Base-by-base conservation (phyloP, 1,140 invertebrate species). In the Aporrectodea caliginosa region DNA sequence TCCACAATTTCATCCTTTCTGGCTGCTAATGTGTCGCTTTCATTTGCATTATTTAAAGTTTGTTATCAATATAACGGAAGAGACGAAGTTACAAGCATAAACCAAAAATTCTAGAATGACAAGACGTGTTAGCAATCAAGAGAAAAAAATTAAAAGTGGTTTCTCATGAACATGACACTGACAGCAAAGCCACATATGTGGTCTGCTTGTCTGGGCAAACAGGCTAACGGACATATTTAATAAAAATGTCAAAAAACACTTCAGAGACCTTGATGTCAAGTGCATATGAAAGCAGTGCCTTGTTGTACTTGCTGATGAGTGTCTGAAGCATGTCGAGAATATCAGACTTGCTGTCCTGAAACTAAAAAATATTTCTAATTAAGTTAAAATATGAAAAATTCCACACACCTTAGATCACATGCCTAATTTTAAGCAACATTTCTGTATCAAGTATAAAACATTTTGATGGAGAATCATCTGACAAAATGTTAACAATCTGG, bases 201-300 rank as follows among this genome's bases (percentile, higher is more conserved):
- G 2, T 68, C n/a, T n/a, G n/a, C n/a, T n/a, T n/a, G n/a, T n/a
- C n/a, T n/a, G n/a, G n/a, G n/a, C n/a, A n/a, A n/a, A n/a, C n/a
- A n/a, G n/a, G n/a, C n/a, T n/a, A n/a, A n/a, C n/a, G n/a, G n/a
- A n/a, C n/a, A n/a, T 16, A 0, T 76, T 33, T 43, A 29, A 35
- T 77, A 16, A 73, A 29, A 58, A 82, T n/a, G n/a, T n/a, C n/a
- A n/a, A n/a, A n/a, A n/a, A n/a, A n/a, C n/a, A n/a, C n/a, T n/a
- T n/a, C n/a, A n/a, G n/a, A n/a, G n/a, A 87, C 86, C 84, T 87
- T 87, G 22, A 87, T 83, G 33, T 87, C 86, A 30, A 85, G 71
- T 32, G 83, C 83, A 84, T 87, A 87, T 43, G 84, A 83, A 16
- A 85, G 58, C 22, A 86, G 78, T 70, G 85, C 85, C 75, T 85